Percentiles rank a stretch among this genome's conserved stretches.
These are phyloP conservation scores for Palythoa heliodiscus DNA, from an alignment of 92 coral and sea anemone genomes.

Conservation along the genomic window DNA sequence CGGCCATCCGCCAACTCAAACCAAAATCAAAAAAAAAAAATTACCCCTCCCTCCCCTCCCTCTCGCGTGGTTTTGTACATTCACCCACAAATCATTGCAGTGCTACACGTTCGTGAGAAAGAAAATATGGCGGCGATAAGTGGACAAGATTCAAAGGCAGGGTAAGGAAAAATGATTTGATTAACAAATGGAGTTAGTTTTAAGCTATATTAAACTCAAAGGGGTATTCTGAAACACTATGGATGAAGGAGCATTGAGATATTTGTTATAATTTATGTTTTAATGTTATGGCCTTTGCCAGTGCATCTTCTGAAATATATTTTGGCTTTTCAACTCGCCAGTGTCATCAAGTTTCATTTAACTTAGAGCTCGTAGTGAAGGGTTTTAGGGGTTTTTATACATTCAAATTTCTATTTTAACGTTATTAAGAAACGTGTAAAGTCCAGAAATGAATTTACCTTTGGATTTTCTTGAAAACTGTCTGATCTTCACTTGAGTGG, in stretches of 20 bases:
- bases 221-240: background rate
- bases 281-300: background rate
- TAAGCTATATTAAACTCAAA: background rate
- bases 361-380: background rate
- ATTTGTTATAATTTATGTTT: background rate
- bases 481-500: no score
- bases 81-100: slow-evolving; percentile 33
- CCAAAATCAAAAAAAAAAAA: no score
- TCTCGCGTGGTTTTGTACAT: background rate
- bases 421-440: background rate
- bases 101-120: background rate
- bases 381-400: background rate
- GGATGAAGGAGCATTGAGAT: background rate
- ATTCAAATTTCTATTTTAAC: background rate
- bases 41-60: background rate
- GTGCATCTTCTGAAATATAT: no score
- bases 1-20: no score
- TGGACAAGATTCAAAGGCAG: slow-evolving; percentile 19
- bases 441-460: background rate
- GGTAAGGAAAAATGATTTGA: background rate
- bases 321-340: background rate
- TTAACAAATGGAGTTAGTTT: background rate
- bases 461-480: background rate
- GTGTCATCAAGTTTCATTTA: background rate
- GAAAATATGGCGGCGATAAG: slow-evolving; percentile 23